Evolutionary conservation across 2,888 invertebrate species (phyloP), one percentile per base, ranked within the genome.

Genomic region (Drosophila cognata): DNA sequence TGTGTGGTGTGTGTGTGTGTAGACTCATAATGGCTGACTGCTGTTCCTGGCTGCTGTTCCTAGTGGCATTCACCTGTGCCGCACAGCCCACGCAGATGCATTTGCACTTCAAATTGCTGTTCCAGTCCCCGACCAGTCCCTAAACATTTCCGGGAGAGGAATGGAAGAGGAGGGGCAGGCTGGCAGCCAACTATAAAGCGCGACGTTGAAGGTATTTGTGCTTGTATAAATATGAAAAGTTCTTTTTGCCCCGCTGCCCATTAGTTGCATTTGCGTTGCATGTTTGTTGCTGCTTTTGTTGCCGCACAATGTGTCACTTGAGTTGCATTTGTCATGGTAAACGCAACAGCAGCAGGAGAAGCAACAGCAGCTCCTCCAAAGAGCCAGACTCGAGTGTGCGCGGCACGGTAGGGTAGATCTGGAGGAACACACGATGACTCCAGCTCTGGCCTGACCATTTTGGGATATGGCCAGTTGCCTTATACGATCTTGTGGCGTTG

Each of bases 281-380:
- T 51, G 73, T 51, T 69, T 67, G 66, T 60, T 70, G 70, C 59
- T 65, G 76, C 74, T 69, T 75, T 79, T 81, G 81, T 79, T 70
- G 74, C 79, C 69, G 55, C 71, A 87, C 89, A 89, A 90, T 87
- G 79, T 89, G 89, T 84, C 87, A 87, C 87, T 87, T 89, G 87
- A 87, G 87, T 90, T 90, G 90, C 83, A 90, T 88, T 86, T 90
- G 86, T 86, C 87, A 88, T 88, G 84, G 72, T 57, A 59, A 36
- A 8, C n/a, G 43, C 43, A 43, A 21, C 43, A 36, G 48, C 25
- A 25, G 8, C 25, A n/a, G 16, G n/a, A 71, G 51, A 18, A 35
- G n/a, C 64, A 41, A 29, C 29, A 46, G 59, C 74, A 72, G 74
- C 70, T 76, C 29, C 29, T 81, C 75, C 77, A 79, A 87, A 74